phyloP scores from a whole-genome alignment of 2,113 vertebrate species.

The Cricetomys ansorgei region DNA sequence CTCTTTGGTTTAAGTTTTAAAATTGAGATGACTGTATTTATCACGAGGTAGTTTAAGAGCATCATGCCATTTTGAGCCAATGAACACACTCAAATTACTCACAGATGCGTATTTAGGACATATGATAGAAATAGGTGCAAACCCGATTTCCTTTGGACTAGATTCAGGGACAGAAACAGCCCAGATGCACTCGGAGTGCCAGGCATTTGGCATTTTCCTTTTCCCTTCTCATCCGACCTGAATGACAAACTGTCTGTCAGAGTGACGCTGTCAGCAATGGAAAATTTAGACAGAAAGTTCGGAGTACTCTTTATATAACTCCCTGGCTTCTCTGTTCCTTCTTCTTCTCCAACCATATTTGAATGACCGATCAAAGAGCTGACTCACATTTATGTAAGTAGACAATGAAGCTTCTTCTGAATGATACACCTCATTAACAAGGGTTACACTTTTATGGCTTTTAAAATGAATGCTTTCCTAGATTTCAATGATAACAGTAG shows the following conservation, averaged over 20 bases:
- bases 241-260: constrained; percentile 22
- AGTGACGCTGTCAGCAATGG: not conserved
- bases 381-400: constrained; percentile 40
- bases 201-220: not conserved
- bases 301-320: not conserved
- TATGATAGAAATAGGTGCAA: not conserved
- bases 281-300: constrained; percentile 27
- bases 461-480: not conserved
- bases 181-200: not conserved
- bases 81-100: not conserved
- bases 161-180: not conserved
- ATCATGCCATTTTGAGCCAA: not conserved
- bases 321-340: not conserved
- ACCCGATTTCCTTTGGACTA: not conserved
- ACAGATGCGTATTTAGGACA: not conserved
- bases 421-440: constrained; percentile 25
- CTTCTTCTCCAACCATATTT: constrained; percentile 56
- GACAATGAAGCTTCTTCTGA: constrained; percentile 52
- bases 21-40: not conserved
- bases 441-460: not conserved
- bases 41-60: constrained; percentile 31
- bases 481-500: not conserved
- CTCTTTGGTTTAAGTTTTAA: not conserved
- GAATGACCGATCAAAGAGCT: constrained; percentile 15
- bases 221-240: not conserved